These are phyloP conservation scores for Notothenia rossii DNA, from an alignment of 2,113 vertebrate genomes.

Conservation along the genomic window DNA sequence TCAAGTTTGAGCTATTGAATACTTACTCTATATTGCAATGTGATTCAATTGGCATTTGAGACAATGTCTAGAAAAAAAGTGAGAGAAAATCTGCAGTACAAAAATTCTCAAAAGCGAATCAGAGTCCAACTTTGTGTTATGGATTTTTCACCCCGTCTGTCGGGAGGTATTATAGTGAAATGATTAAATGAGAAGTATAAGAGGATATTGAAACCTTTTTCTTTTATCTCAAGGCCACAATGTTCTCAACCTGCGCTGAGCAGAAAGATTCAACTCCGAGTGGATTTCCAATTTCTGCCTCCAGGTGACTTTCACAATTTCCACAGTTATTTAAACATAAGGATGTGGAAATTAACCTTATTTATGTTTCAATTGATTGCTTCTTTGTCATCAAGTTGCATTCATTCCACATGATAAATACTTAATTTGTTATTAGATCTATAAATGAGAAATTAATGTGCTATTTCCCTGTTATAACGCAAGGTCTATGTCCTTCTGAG, in stretches of 20 bases:
- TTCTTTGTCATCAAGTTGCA: neutral
- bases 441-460: no score
- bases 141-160: conserved; percentile 45
- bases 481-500: no score
- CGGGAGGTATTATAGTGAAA: conserved; percentile 33
- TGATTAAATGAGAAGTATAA: conserved; percentile 42
- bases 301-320: neutral
- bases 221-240: conserved; percentile 19
- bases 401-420: neutral
- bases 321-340: neutral
- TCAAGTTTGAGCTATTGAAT: neutral
- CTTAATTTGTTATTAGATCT: no score
- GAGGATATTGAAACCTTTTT: conserved; percentile 34
- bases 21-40: neutral
- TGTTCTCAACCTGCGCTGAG: neutral
- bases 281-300: neutral
- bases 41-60: neutral
- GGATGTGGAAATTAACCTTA: neutral
- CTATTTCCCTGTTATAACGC: no score
- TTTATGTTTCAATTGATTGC: neutral
- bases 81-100: neutral
- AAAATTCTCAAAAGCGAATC: conserved; percentile 3
- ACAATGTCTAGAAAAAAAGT: neutral
- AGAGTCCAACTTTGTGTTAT: conserved; percentile 35
- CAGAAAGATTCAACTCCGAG: neutral